Evolutionary conservation across 2,888 invertebrate species (phyloP).

Genomic region (Stictocephala bisonia): DNA sequence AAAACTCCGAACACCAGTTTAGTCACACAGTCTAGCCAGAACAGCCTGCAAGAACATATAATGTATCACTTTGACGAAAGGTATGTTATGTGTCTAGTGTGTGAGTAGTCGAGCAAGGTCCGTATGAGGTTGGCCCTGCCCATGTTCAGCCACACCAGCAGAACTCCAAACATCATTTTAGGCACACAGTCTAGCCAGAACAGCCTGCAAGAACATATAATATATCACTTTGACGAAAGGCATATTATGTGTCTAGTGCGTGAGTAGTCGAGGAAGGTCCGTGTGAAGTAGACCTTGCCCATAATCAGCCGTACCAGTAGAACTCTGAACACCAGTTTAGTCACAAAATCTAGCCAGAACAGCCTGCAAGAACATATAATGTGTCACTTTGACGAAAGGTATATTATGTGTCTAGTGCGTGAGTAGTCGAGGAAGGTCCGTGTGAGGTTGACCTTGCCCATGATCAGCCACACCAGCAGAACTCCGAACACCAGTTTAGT

Average conservation of each 20-base stretch:
- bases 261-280: slow-evolving; percentile 25
- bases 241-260: slow-evolving; percentile 36
- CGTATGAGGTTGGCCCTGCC: slow-evolving; percentile 23
- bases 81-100: too few species aligned
- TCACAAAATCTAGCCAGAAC: slow-evolving; percentile 63
- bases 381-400: too few species aligned
- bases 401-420: too few species aligned
- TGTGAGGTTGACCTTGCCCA: slow-evolving; percentile 23
- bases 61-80: too few species aligned
- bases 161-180: slow-evolving; percentile 59
- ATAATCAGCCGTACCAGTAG: slow-evolving; percentile 60
- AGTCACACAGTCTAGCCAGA: slow-evolving; percentile 63
- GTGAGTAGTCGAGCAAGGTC: slow-evolving; percentile 21
- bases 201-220: slow-evolving; percentile 61
- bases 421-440: slow-evolving; percentile 31
- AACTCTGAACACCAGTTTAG: slow-evolving; percentile 60
- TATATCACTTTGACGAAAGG: slow-evolving; percentile 31
- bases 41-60: slow-evolving; percentile 62
- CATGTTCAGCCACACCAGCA: slow-evolving; percentile 60
- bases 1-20: slow-evolving; percentile 61
- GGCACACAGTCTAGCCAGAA: slow-evolving; percentile 64
- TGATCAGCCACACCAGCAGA: slow-evolving; percentile 60
- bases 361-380: too few species aligned
- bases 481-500: slow-evolving; percentile 61
- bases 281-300: slow-evolving; percentile 24